Evolutionary conservation across 1,140 invertebrate species (phyloP).

Genomic region (Eufriesea mexicana): DNA sequence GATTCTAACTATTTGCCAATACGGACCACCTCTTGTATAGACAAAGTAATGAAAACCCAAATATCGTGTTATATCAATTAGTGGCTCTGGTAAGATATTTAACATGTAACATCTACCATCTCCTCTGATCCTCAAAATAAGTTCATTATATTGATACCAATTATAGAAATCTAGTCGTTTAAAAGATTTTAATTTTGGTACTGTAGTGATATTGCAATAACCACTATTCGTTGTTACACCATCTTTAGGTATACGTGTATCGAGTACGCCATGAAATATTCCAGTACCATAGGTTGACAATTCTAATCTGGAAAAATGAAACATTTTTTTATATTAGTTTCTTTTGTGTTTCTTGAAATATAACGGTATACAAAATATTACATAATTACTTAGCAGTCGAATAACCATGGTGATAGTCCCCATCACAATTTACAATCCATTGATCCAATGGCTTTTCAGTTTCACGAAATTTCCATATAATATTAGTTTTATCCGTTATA

Average conservation of each 20-base stretch:
- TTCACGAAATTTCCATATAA: slow-evolving; percentile 87
- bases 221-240: slow-evolving; percentile 88
- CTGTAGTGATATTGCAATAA: slow-evolving; percentile 90
- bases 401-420: slow-evolving; percentile 90
- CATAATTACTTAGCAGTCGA: slow-evolving; percentile 84
- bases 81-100: slow-evolving; percentile 87
- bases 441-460: slow-evolving; percentile 85
- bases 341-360: background rate
- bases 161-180: slow-evolving; percentile 86
- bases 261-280: slow-evolving; percentile 89
- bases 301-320: slow-evolving; percentile 78
- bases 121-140: slow-evolving; percentile 93
- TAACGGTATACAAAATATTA: slow-evolving; percentile 19
- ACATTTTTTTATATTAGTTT: slow-evolving; percentile 3
- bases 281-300: slow-evolving; percentile 87
- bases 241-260: slow-evolving; percentile 89
- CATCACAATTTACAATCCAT: slow-evolving; percentile 90
- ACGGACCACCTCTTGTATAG: slow-evolving; percentile 96
- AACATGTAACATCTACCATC: slow-evolving; percentile 95
- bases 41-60: slow-evolving; percentile 92
- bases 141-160: slow-evolving; percentile 91
- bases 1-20: slow-evolving; percentile 97
- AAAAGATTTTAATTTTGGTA: slow-evolving; percentile 91
- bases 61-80: slow-evolving; percentile 91
- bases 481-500: slow-evolving; percentile 86